These are phyloP conservation scores for Eulemur rubriventer DNA, from an alignment of 2,797 vertebrate genomes.

Conservation along the genomic window DNA sequence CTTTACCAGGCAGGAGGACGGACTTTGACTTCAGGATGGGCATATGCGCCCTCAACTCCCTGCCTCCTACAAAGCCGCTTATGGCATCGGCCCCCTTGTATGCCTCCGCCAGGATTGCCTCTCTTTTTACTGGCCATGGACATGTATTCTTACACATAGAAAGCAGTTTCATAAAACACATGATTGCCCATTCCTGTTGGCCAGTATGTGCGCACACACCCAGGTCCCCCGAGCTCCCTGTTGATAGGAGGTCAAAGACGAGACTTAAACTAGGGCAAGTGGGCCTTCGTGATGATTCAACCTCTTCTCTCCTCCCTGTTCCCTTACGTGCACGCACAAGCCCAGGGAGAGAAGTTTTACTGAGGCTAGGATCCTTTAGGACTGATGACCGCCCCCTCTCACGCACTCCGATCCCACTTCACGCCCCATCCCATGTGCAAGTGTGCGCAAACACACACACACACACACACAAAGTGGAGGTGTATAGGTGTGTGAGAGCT, in stretches of 20 bases:
- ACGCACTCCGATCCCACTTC: not conserved
- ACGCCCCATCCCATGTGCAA: not conserved
- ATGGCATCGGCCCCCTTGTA: not conserved
- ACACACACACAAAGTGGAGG: not conserved
- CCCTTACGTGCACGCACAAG: not conserved
- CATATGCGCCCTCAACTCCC: not conserved
- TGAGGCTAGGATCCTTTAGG: not conserved
- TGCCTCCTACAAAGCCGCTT: not conserved
- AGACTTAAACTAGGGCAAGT: not conserved
- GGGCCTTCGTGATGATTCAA: not conserved
- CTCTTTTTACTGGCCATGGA: not conserved
- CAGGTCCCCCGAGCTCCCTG: not conserved
- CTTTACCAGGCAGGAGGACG: not conserved
- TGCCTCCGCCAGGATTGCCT: not conserved
- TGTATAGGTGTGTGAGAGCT: not conserved
- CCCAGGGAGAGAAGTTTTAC: not conserved
- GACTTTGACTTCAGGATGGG: not conserved
- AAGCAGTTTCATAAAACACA: not conserved
- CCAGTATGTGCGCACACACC: too few relatives aligned
- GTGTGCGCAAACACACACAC: not conserved
- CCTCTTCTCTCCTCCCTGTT: not conserved
- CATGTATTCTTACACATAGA: not conserved
- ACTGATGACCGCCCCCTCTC: not conserved
- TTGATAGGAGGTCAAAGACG: not conserved
- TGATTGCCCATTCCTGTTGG: not conserved